Conservation (phyloP, 2,797 vertebrate species). For the Scyliorhinus canicula region DNA sequence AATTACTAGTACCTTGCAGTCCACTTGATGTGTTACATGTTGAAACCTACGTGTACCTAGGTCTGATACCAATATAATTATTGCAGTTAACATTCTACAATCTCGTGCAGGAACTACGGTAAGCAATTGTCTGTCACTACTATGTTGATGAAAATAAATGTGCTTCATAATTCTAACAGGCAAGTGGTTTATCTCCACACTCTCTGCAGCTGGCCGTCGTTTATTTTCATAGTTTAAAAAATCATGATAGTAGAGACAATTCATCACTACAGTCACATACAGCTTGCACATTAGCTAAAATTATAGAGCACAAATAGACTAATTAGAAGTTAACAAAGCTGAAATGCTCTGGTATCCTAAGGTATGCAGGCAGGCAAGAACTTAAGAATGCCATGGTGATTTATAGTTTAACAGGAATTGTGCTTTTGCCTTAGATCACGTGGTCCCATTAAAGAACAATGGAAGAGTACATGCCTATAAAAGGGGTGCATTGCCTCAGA, state of each 20-base stretch:
- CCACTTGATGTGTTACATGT: no score
- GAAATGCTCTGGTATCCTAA: not conserved
- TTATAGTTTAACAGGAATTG: not conserved
- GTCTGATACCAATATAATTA: not conserved
- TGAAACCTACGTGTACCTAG: not conserved
- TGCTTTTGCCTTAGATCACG: not conserved
- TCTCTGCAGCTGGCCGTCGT: not conserved
- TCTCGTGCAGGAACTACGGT: not conserved
- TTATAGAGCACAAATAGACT: not conserved
- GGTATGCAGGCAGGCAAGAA: not conserved
- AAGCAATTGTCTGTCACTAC: not conserved
- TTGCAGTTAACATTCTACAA: not conserved
- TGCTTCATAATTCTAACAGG: not conserved
- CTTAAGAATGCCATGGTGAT: not conserved
- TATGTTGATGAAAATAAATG: not conserved
- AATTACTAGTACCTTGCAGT: not conserved
- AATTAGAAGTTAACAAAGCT: not conserved
- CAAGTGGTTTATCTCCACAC: not conserved
- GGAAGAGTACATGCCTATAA: not conserved
- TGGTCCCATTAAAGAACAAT: not conserved
- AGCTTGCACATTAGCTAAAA: not conserved
- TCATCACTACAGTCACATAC: not conserved
- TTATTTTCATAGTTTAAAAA: not conserved
- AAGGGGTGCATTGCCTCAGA: not conserved
- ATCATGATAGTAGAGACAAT: no score